These are phyloP conservation scores for Vulpes ferrilata DNA, from an alignment of 2,113 vertebrate species.

Conservation along the genomic window DNA sequence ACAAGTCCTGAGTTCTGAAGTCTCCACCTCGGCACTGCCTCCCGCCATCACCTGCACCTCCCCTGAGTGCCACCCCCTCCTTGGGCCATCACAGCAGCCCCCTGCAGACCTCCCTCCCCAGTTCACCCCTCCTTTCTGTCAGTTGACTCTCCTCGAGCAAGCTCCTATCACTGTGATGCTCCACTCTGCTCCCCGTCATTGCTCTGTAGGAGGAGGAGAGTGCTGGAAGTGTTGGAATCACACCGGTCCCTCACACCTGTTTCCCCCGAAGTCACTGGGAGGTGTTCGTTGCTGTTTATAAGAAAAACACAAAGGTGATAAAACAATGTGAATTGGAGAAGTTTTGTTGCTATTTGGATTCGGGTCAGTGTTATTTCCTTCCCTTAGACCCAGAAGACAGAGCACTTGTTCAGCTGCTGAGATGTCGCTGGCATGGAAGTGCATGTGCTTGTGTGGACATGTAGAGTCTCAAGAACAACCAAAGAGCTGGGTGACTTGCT, in stretches of 20 bases:
- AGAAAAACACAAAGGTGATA: conserved; percentile 49
- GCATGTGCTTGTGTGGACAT: neutral
- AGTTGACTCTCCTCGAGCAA: accelerated
- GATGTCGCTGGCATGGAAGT: neutral
- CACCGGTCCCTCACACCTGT: conserved; percentile 15
- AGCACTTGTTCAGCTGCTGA: neutral
- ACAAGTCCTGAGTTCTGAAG: neutral
- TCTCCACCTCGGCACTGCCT: neutral
- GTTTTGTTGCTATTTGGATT: conserved; percentile 7
- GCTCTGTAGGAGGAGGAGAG: neutral
- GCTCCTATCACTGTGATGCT: accelerated
- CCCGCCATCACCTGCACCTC: neutral
- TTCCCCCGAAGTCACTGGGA: conserved; percentile 57
- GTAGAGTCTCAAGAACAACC: conserved; percentile 41
- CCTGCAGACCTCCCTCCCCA: neutral
- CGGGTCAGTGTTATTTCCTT: neutral
- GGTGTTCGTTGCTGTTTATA: conserved; percentile 15
- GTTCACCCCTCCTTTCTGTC: neutral
- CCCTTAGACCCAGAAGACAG: neutral
- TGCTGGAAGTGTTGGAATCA: neutral
- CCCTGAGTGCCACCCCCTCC: neutral
- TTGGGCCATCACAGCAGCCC: neutral
- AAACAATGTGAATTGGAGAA: neutral
- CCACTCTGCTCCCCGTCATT: neutral
- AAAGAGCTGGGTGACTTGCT: neutral